Evolutionary conservation across 1,140 invertebrate genomes (phyloP).

Genomic region (Bombus balteatus): DNA sequence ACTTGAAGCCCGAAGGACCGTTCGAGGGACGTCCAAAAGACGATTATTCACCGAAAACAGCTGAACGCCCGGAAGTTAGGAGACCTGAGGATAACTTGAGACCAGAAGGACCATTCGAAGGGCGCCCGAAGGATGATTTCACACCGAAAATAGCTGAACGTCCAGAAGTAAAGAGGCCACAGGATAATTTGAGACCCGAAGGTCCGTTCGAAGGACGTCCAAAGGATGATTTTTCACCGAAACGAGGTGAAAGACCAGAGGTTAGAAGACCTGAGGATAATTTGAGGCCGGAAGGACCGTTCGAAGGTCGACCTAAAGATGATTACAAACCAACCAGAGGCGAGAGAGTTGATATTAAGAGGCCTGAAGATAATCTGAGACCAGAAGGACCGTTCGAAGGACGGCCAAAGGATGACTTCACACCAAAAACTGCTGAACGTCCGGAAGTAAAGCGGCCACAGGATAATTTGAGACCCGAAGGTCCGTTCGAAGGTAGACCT

Average conservation of each 20-base stretch:
- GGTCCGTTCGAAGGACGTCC: constrained; percentile 82
- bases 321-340: constrained; percentile 83
- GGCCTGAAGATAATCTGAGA: constrained; percentile 82
- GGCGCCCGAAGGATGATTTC: constrained; percentile 79
- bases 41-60: constrained; percentile 83
- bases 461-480: constrained; percentile 84
- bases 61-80: constrained; percentile 82
- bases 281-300: constrained; percentile 86
- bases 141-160: constrained; percentile 75
- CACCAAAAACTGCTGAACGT: constrained; percentile 83
- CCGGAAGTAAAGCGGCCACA: constrained; percentile 76
- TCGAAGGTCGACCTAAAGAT: constrained; percentile 83
- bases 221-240: constrained; percentile 80
- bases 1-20: constrained; percentile 84
- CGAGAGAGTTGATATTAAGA: constrained; percentile 82
- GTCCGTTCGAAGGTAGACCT: constrained; percentile 71
- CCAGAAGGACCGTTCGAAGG: constrained; percentile 82
- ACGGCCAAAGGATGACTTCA: constrained; percentile 82
- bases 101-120: constrained; percentile 85
- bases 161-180: constrained; percentile 73
- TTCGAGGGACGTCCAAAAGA: constrained; percentile 75
- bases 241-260: constrained; percentile 81
- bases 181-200: constrained; percentile 83
- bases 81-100: constrained; percentile 82
- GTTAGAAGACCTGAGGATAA: constrained; percentile 83